A percentile compares a stretch with the other conserved stretches of the same genome.
phyloP scores from a whole-genome alignment of 1,140 invertebrate species.

The Drosophila orena region DNA sequence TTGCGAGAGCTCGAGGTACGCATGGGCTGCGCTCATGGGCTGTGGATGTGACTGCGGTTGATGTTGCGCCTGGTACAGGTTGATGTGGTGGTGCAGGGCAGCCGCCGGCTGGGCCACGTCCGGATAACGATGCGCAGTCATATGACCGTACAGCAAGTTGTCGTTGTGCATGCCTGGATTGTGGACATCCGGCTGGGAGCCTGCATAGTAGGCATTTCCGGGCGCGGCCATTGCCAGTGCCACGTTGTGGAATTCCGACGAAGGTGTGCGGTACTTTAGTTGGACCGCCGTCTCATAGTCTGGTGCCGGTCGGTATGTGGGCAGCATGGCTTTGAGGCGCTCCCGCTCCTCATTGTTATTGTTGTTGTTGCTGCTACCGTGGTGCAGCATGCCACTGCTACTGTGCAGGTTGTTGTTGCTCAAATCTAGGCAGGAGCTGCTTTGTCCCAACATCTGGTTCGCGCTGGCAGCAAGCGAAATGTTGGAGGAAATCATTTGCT shows the following conservation, averaged over 20 bases:
- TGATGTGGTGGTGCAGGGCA: slow-evolving; percentile 75
- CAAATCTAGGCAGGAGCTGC: slow-evolving; percentile 89
- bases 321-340: slow-evolving; percentile 89
- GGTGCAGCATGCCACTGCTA: slow-evolving; percentile 69
- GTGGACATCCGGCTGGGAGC: slow-evolving; percentile 81
- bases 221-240: slow-evolving; percentile 52
- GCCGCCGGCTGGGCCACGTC: slow-evolving; percentile 88
- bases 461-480: slow-evolving; percentile 76
- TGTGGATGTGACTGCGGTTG: slow-evolving; percentile 58
- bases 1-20: slow-evolving; percentile 81
- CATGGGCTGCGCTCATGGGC: slow-evolving; percentile 40
- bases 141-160: slow-evolving; percentile 63
- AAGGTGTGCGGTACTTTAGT: slow-evolving; percentile 89
- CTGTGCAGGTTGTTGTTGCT: slow-evolving; percentile 85
- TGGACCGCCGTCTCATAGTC: slow-evolving; percentile 97
- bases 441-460: slow-evolving; percentile 87
- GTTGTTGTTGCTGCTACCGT: slow-evolving; percentile 57
- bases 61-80: slow-evolving; percentile 65
- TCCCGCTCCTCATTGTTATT: slow-evolving; percentile 69
- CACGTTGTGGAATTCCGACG: slow-evolving; percentile 83
- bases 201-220: slow-evolving; percentile 71
- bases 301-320: slow-evolving; percentile 95
- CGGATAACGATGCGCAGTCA: slow-evolving; percentile 85
- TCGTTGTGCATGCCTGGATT: slow-evolving; percentile 68
- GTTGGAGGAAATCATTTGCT: slow-evolving; percentile 76